Evolutionary conservation across 2,113 vertebrate species (phyloP), one percentile per base, ranked within the genome.

Genomic region (Orthonyx spaldingii): DNA sequence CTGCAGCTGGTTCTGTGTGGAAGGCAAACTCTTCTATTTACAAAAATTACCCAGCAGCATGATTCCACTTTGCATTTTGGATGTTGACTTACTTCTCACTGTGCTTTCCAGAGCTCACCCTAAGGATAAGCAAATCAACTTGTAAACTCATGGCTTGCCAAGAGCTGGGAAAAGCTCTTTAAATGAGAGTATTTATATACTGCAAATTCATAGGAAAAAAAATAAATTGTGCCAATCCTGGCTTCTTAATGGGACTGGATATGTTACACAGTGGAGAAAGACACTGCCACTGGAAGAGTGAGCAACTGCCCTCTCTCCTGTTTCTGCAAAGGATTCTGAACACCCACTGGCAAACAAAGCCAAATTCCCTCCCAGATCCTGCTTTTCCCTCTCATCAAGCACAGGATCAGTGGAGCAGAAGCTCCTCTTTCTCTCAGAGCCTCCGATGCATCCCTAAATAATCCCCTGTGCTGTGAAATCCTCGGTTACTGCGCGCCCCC

Each of bases 371-470:
- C 26, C 13, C 27, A 46, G 12, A 46, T 47, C 3, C 52, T 49
- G 13, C 2, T 47, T 83, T 26, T 37, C 5, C 33, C 11, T 52
- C 30, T 50, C 55, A 14, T 55, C 49, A 41, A 87, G 74, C 11
- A 39, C 20, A 49, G 24, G 28, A 55, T 30, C 41, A 63, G 16
- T 4, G 41, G 28, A 91, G 60, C 80, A 89, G 69, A 84, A 89
- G 56, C 23, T 84, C 13, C 39, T 68, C 35, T 70, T 55, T 12
- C 26, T n/a, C 37, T 44, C 69, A 37, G 37, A 87, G 44, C 33
- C 14, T 27, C 28, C 0, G 0, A 5, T 5, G 3, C 42, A 44
- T 22, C 56, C 69, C 55, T 39, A 78, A 57, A 81, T 42, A 63
- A 71, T 64, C 23, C 39, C 39, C 37, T 47, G 21, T 49, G 37